Evolutionary conservation across 2,888 invertebrate species (phyloP), one percentile per base, ranked within the genome.

Genomic region (Phytoseiulus persimilis): DNA sequence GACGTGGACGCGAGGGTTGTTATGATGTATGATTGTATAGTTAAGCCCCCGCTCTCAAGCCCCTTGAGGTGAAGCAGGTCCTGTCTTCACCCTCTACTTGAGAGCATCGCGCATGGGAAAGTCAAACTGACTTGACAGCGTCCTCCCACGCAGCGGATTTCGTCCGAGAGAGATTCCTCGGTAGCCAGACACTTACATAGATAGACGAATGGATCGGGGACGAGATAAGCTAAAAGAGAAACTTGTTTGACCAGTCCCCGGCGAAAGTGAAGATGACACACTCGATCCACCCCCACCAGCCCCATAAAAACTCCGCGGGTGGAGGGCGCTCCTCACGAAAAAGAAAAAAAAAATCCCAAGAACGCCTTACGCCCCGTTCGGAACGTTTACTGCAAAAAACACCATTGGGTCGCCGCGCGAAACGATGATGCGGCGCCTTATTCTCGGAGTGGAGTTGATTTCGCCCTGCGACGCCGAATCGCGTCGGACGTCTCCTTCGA

Each of bases 21-120:
- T 65, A 65, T 65, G 65, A 65, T 65, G 65, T 65, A 65, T 65
- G 65, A 65, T 65, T 65, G 65, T 65, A 65, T 65, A 65, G 65
- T 65, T 65, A 65, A 65, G 65, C 65, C 65, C 65, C 65, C 65
- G 65, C 65, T 65, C 65, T 65, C 18, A 28, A 84, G 84, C 32
- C 84, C 18, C 18, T 28, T 84, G 87, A 87, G 87, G 87, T 39
- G 39, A 87, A 87, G 33, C 87, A 87, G 87, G 87, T 87, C 87
- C 87, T 87, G 87, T 87, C 87, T 87, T 87, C 87, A 45, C 32
- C 33, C 87, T 31, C 45, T n/a, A 65, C 65, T 65, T 28, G 65
- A 65, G 65, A 65, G 65, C 65, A 65, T 65, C 65, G 65, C 65
- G 14, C 18, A 65, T 65, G 65, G 65, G 65, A 65, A 65, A 65